These are phyloP conservation scores for Ptychadena robeensis DNA, from an alignment of 2,797 vertebrate genomes.

Conservation along the genomic window DNA sequence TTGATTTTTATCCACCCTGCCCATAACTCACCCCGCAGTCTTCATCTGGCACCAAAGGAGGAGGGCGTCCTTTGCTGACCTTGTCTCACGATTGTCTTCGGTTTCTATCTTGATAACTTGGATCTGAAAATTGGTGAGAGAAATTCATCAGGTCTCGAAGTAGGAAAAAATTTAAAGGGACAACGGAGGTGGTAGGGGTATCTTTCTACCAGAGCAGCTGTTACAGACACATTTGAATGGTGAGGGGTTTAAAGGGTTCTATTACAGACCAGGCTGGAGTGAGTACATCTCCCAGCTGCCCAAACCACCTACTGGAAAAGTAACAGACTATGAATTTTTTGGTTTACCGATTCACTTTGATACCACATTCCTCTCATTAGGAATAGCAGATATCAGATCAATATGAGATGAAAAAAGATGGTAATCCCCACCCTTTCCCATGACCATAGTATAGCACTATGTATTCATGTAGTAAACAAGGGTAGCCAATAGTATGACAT, in stretches of 20 bases:
- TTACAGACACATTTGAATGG: neutral
- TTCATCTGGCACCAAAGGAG: constrained; percentile 98
- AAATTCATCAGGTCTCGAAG: neutral
- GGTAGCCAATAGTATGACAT: neutral
- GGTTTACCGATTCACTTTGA: neutral
- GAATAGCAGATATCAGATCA: neutral
- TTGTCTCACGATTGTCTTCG: constrained; percentile 92
- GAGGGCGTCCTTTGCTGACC: constrained; percentile 93
- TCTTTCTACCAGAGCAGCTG: neutral
- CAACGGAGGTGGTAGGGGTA: neutral
- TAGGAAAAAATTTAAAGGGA: neutral
- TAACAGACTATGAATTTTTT: neutral
- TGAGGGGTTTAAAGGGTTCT: neutral
- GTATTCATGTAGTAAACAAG: neutral
- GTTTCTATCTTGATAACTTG: constrained; percentile 96
- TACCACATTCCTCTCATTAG: neutral
- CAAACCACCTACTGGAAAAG: neutral
- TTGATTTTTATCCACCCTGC: too few species aligned
- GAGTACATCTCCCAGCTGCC: neutral
- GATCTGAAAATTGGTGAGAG: constrained; percentile 76
- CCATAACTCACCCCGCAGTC: constrained; percentile 86
- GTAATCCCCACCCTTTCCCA: neutral
- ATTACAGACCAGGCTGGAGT: neutral
- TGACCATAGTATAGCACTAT: neutral
- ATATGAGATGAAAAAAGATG: neutral